Evolutionary conservation across 2,888 invertebrate species (phyloP).

Genomic region (Cataglyphis rosenhaueri): DNA sequence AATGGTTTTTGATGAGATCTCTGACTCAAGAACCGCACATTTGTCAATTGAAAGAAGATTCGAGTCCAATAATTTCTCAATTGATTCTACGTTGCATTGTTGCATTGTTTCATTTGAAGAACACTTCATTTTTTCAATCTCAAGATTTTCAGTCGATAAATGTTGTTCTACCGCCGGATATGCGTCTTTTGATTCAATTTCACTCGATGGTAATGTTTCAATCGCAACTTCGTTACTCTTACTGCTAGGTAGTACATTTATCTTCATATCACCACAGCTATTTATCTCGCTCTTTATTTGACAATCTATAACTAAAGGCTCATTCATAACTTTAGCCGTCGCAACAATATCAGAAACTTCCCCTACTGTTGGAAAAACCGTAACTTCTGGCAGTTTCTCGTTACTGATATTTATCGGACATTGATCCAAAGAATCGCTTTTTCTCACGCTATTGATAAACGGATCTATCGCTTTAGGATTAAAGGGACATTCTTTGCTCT

Average conservation of each 20-base stretch:
- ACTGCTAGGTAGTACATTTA: slow-evolving; percentile 2
- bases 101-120: background rate
- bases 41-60: background rate
- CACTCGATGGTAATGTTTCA: slow-evolving; percentile 11
- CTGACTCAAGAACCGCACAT: background rate
- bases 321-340: slow-evolving; percentile 18
- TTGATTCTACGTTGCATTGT: background rate
- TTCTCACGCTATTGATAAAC: background rate
- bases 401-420: background rate
- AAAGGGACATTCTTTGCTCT: background rate
- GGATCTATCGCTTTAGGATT: background rate
- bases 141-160: slow-evolving; percentile 25
- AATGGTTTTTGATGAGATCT: slow-evolving; percentile 5
- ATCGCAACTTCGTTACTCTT: background rate
- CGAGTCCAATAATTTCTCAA: slow-evolving; percentile 12
- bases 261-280: slow-evolving; percentile 35
- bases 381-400: background rate
- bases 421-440: background rate
- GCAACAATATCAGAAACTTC: slow-evolving; percentile 3
- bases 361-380: slow-evolving; percentile 53
- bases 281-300: slow-evolving; percentile 44
- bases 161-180: background rate
- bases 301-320: slow-evolving; percentile 22
- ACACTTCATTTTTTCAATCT: background rate
- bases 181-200: slow-evolving; percentile 22